Evolutionary conservation across 64 coral and sea anemone genomes (phyloP).

Genomic region (Pachyseris speciosa): DNA sequence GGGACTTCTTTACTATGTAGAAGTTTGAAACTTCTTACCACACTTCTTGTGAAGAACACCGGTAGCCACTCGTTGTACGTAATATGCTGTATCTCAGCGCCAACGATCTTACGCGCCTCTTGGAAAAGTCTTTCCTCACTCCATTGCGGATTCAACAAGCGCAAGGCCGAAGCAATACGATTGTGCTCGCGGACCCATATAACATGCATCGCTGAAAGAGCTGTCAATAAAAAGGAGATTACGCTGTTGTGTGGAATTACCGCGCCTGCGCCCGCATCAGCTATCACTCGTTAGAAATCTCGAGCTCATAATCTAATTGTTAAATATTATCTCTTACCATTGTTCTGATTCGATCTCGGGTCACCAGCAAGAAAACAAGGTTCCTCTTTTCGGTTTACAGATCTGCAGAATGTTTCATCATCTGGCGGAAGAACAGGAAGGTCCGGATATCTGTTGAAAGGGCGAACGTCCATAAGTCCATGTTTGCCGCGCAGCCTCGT

Average conservation of each 20-base stretch:
- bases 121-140: constrained; percentile 35
- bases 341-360: constrained; percentile 46
- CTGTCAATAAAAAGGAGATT: constrained; percentile 4
- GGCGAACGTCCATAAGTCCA: not conserved
- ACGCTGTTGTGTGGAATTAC: too few species aligned
- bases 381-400: not conserved
- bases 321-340: constrained; percentile 41
- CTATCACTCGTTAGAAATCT: too few species aligned
- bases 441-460: not conserved
- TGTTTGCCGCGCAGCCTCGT: not conserved
- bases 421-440: not conserved
- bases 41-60: not conserved
- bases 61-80: constrained; percentile 69
- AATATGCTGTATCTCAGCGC: constrained; percentile 71
- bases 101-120: constrained; percentile 44
- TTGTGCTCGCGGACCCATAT: constrained; percentile 72
- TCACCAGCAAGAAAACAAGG: constrained; percentile 44
- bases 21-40: too few species aligned
- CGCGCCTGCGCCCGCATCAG: too few species aligned
- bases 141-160: constrained; percentile 2
- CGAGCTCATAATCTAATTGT: too few species aligned
- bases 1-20: too few species aligned
- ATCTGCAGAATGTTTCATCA: constrained; percentile 25
- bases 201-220: constrained; percentile 48
- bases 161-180: constrained; percentile 34